A percentile compares a stretch with the other conserved stretches of the same genome.
Conservation (phyloP, 2,797 vertebrate species). For the Pseudomugil gertrudae region DNA sequence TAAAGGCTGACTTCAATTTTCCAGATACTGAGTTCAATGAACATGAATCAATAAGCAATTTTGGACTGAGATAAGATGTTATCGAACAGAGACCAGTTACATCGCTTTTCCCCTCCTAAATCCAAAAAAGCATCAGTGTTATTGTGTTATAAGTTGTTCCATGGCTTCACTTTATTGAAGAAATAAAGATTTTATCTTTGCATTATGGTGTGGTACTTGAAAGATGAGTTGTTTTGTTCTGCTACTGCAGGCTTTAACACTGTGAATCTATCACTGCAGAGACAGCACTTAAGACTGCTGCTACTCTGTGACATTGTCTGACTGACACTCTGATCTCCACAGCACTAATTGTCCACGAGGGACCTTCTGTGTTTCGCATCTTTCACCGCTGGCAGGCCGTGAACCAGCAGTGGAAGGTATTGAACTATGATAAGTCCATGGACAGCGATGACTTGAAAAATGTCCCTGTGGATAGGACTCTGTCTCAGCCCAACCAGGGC, state of each 20-base stretch:
- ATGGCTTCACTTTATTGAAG: conserved; percentile 30
- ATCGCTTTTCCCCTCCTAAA: conserved; percentile 52
- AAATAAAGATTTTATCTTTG: conserved; percentile 52
- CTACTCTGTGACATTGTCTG: conserved; percentile 53
- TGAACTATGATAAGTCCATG: conserved; percentile 97
- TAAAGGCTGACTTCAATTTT: conserved; percentile 77
- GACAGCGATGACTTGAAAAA: conserved; percentile 92
- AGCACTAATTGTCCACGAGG: conserved; percentile 97
- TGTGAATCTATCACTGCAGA: conserved; percentile 36
- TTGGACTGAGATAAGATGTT: conserved; percentile 78
- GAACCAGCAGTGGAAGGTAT: conserved; percentile 99
- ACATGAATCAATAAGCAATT: conserved; percentile 85
- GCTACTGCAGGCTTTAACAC: conserved; percentile 37
- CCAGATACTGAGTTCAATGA: conserved; percentile 72
- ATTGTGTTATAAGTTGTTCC: conserved; percentile 28
- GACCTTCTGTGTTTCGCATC: conserved; percentile 97
- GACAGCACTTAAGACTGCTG: conserved; percentile 49
- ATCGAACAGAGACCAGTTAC: conserved; percentile 63
- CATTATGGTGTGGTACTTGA: conserved; percentile 39
- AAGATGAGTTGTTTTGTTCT: conserved; percentile 56
- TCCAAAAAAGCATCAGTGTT: conserved; percentile 30
- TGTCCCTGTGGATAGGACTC: conserved; percentile 84
- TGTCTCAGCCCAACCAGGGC: conserved; percentile 73
- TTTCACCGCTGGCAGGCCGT: conserved; percentile 99
- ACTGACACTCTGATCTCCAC: conserved; percentile 64